phyloP scores from a whole-genome alignment of 2,113 vertebrate species.

The Apeltes quadracus region DNA sequence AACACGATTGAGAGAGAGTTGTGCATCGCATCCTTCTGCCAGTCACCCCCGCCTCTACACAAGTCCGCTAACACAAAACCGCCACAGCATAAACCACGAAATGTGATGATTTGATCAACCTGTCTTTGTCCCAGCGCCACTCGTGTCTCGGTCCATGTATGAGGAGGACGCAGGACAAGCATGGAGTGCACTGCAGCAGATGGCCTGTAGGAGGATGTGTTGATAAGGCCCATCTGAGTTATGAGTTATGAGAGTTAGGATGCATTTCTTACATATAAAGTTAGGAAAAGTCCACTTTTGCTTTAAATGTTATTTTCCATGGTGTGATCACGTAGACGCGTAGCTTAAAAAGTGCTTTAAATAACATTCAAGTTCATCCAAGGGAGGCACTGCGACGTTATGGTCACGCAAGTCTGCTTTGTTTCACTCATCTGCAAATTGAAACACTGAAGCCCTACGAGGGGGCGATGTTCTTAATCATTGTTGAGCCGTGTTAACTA shows the following conservation, averaged over 20 bases:
- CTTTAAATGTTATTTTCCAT: not conserved
- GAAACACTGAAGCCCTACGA: too few relatives aligned
- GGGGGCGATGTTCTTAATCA: not conserved
- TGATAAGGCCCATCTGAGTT: not conserved
- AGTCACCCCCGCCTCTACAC: not conserved
- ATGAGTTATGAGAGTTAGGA: too few relatives aligned
- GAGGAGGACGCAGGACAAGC: not conserved
- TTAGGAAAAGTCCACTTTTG: too few relatives aligned
- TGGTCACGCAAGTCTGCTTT: too few relatives aligned
- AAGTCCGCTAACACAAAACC: not conserved
- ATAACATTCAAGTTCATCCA: conserved; percentile 1
- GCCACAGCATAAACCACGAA: not conserved
- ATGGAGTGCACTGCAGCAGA: not conserved
- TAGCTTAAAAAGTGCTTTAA: not conserved
- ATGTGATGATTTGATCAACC: not conserved
- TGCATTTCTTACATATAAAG: not conserved
- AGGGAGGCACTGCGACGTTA: not conserved
- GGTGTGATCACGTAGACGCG: not conserved
- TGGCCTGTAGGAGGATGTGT: not conserved
- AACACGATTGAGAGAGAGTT: not conserved
- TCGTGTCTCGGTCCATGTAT: not conserved
- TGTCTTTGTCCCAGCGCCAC: not conserved
- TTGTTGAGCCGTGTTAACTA: conserved; percentile 32
- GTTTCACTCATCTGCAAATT: too few relatives aligned
- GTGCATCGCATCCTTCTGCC: conserved; percentile 6